Evolutionary conservation across 2,888 invertebrate genomes (phyloP), one percentile per base, ranked within the genome.

Genomic region (Nyleta sp.): DNA sequence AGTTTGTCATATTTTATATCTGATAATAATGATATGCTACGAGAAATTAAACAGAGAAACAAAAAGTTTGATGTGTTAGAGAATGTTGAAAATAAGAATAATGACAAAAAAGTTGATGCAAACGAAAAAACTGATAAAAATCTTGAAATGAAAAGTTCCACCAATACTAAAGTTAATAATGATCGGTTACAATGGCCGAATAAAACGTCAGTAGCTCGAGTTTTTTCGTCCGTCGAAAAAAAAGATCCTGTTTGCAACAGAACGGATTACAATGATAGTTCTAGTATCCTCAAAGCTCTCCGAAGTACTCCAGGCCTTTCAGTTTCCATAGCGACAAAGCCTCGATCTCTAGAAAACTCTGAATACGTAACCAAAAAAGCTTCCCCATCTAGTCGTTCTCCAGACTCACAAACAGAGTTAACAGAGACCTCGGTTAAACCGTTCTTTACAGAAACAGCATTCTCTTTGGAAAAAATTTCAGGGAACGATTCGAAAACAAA

Each of bases 251-350:
- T 60, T 33, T 60, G 64, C 24, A 38, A 33, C 11, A 62, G 83
- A 44, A 77, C 82, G 35, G 82, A 86, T 73, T 84, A 82, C 53
- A 81, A 74, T 50, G 84, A 86, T n/a, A 88, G 86, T 60, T 85
- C 87, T 6, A 86, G 86, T 67, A 88, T 89, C 7, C 82, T 90
- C n/a, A 82, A 87, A 38, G 87, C 87, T 2, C 81, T 89, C 8
- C 85, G 86, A 20, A 89, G 88, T 2, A 90, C 88, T 0, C 88
- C 90, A 0, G 89, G 88, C 0, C 81, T 90, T 1, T 88, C 89
- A 3, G 84, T 90, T 6, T 89, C 89, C 2, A 82, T 89, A 28
- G 82, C 85, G 17, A 86, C 86, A 5, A 85, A 84, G 28, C 81
- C 74, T 4, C 82, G 75, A 35, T 74, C 83, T 84, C 80, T 81